Base-by-base conservation (phyloP, 2,888 invertebrate genomes). In the Nomada goodeniana region DNA sequence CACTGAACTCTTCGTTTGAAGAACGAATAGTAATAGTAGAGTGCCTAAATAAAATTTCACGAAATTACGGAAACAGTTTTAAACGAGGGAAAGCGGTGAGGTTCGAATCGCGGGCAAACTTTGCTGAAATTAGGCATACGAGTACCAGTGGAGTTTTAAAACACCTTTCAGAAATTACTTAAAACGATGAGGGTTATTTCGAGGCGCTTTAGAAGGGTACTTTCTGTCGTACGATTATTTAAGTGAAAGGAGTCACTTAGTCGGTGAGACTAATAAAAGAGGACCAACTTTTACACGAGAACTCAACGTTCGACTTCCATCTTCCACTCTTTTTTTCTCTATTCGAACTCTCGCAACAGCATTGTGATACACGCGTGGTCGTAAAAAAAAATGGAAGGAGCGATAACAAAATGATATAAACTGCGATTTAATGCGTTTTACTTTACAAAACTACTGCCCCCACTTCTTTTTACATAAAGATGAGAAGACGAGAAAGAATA, bases 231-330 rank as follows among this genome's bases (percentile, higher is more conserved):
- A 53, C 71, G 75, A 85, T 76, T 65, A 61, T 85, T 60, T 72
- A 59, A 75, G 82, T 77, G 85, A 85, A 85, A 86, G 83, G 78
- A 76, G 65, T 72, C 23, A 65, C 72, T 74, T 71, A 73, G 79
- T 70, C 74, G 73, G 59, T 36, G 55, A 60, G 67, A 59, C 59
- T 75, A 74, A 77, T 81, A 77, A 81, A 76, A 84, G 70, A 73
- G 69, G 81, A 63, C 76, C 72, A 42, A 82, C 75, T 78, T 76
- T 82, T 76, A 63, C 72, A 18, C 5, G 20, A 20, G 26, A 55
- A 42, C 50, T 3, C 18, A 61, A 1, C 55, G 63, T 61, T 29
- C 29, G 50, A 52, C 44, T 2, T 23, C 13, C 57, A 50, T 65
- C 13, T 26, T 53, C 53, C 42, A 53, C 9, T 29, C 23, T 36